phyloP scores from a whole-genome alignment of 2,113 vertebrate genomes.

The Psittacula cyanocephala region DNA sequence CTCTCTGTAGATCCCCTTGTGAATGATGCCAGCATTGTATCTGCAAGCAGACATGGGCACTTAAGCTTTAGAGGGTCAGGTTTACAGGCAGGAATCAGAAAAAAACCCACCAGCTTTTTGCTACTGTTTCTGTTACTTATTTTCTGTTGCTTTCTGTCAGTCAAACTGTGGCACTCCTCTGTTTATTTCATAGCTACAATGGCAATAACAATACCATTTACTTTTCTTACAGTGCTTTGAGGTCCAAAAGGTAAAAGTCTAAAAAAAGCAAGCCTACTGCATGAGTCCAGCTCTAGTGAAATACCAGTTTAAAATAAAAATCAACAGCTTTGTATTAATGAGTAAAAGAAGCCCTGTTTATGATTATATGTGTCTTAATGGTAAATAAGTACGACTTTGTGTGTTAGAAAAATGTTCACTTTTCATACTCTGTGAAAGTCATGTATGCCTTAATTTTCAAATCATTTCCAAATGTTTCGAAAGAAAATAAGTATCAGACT shows the following conservation, averaged over 20 bases:
- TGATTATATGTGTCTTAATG: background rate
- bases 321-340: background rate
- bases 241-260: background rate
- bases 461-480: conserved; percentile 14
- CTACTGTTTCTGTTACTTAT: background rate
- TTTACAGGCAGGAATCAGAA: background rate
- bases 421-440: background rate
- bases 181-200: background rate
- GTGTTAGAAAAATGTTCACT: background rate
- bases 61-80: background rate
- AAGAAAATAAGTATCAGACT: background rate
- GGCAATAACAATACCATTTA: background rate
- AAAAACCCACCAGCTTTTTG: fast-evolving
- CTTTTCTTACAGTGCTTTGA: background rate
- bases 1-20: fast-evolving
- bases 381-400: background rate
- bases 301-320: background rate
- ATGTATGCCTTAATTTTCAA: background rate
- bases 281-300: background rate
- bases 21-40: background rate
- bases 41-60: background rate
- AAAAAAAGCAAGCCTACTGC: background rate
- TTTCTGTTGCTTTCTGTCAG: background rate
- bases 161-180: background rate
- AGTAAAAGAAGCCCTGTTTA: background rate